These are phyloP conservation scores for Pollimyrus isidori DNA, from an alignment of 2,113 vertebrate species.

Conservation along the genomic window DNA sequence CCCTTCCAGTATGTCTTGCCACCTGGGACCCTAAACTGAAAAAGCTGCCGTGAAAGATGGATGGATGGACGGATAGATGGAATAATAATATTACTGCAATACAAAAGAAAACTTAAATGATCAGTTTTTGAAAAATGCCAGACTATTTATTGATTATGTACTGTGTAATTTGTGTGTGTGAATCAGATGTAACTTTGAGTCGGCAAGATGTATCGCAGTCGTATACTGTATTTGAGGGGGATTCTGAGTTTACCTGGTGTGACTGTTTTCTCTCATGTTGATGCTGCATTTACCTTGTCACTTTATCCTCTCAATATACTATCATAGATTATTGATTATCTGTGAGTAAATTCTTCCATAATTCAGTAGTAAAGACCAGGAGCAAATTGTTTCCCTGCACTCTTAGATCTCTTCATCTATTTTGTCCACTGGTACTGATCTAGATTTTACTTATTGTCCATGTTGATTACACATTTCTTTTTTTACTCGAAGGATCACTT, in stretches of 20 bases:
- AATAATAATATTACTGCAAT: background rate
- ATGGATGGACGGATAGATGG: background rate
- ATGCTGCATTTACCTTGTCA: background rate
- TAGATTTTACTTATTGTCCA: background rate
- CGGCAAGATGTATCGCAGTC: background rate
- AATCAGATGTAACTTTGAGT: background rate
- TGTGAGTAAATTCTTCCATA: background rate
- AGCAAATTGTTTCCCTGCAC: background rate
- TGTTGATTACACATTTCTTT: background rate
- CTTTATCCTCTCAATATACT: background rate
- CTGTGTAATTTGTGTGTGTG: background rate
- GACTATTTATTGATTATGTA: background rate
- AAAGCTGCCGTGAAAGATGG: background rate
- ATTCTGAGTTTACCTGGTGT: background rate
- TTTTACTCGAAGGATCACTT: background rate
- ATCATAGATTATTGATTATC: background rate
- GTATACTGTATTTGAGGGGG: background rate
- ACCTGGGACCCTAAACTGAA: background rate
- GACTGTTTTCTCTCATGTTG: background rate
- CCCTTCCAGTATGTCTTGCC: background rate
- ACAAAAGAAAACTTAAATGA: background rate
- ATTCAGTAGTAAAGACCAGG: background rate
- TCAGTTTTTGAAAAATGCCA: background rate
- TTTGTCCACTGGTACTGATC: background rate
- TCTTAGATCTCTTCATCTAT: background rate